Evolutionary conservation across 2,888 invertebrate species (phyloP).

Genomic region (Chrysodeixis includens): DNA sequence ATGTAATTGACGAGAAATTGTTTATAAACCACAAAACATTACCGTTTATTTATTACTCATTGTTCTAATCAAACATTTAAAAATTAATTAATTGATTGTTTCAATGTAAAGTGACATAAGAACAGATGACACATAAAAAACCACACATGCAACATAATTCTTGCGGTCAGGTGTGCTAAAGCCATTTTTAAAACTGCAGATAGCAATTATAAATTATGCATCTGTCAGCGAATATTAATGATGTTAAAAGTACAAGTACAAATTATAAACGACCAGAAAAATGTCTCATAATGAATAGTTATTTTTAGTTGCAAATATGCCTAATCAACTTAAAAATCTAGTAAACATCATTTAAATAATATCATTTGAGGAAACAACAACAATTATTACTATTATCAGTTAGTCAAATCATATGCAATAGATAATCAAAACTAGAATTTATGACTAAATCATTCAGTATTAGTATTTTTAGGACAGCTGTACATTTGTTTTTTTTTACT

Average conservation of each 20-base stretch:
- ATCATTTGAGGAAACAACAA: neutral
- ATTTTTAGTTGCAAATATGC: too few relatives aligned
- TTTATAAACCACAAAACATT: slow-evolving; percentile 49
- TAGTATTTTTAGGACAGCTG: too few relatives aligned
- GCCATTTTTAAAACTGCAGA: slow-evolving; percentile 7
- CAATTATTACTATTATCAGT: neutral
- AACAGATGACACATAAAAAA: slow-evolving; percentile 38
- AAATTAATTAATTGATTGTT: slow-evolving; percentile 36
- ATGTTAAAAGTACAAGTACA: neutral
- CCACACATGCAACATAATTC: slow-evolving; percentile 19
- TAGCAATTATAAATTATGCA: neutral
- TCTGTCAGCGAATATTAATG: slow-evolving; percentile 1
- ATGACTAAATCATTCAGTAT: too few relatives aligned
- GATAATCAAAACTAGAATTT: neutral
- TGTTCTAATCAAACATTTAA: slow-evolving; percentile 42
- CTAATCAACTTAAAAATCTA: neutral
- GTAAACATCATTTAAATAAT: neutral
- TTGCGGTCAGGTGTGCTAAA: slow-evolving; percentile 34
- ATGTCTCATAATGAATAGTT: too few relatives aligned
- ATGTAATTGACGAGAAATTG: slow-evolving; percentile 36
- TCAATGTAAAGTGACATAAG: slow-evolving; percentile 19
- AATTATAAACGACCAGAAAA: too few relatives aligned
- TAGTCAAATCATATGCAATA: neutral
- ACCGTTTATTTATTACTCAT: slow-evolving; percentile 41
- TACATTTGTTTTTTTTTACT: neutral